Base-by-base conservation (phyloP, 2,888 invertebrate genomes). In the Pyrocoelia pectoralis region DNA sequence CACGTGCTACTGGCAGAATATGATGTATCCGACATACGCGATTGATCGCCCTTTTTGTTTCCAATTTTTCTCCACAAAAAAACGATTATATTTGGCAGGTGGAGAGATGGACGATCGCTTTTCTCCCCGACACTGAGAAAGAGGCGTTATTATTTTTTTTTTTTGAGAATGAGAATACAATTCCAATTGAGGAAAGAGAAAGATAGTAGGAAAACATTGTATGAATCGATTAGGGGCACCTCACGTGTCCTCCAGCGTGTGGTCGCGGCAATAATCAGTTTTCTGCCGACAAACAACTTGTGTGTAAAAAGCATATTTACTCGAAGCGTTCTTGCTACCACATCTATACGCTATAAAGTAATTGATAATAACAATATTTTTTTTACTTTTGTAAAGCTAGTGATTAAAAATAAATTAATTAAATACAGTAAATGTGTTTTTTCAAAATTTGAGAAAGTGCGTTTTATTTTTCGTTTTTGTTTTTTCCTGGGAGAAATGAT, bases 191-290 rank as follows among this genome's bases (percentile, higher is more conserved):
- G 33, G 18, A 46, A 53, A 15, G 38, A 52, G 52, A 33, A 54
- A 60, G 40, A 60, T 19, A 40, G 29, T 19, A 46, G 38, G 14
- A 33, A 46, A 41, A 29, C 49, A 19, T 13, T 38, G 41, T 40
- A 15, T 54, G 48, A 46, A 56, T 57, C 46, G 51, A 57, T 57
- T 57, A 41, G 48, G 54, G 40, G 58, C 57, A 55, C 66, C 77
- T 78, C 78, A 78, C 78, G 78, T 78, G 77, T 76, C 73, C 72
- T 67, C 71, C 72, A 74, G 77, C 76, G 76, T 76, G 76, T 74
- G 75, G 24, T 71, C 41, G 68, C 61, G 65, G 67, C 67, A 66
- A 65, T 68, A 66, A 70, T 73, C 73, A 74, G 74, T 77, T 72
- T 69, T 66, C 70, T 67, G 66, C 69, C 64, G 68, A 72, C 70